A percentile compares a stretch with the other conserved stretches of the same genome.
Evolutionary conservation across 1,140 invertebrate genomes (phyloP).

Genomic region (Neodiprion virginianus): DNA sequence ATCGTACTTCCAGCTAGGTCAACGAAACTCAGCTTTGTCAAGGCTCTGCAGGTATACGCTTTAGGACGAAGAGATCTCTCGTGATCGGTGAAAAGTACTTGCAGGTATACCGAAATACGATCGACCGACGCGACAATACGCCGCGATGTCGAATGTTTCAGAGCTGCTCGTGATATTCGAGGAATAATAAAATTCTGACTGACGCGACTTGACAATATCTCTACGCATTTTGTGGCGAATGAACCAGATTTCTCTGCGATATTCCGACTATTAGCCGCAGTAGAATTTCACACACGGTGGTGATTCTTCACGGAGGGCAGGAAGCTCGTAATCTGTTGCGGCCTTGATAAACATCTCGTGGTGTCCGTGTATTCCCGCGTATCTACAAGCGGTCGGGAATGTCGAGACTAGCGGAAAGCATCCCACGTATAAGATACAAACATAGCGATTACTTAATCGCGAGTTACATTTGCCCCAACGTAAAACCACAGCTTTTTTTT

Average conservation of each 20-base stretch:
- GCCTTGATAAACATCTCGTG: too few relatives aligned
- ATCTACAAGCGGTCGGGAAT: not conserved
- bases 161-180: too few relatives aligned
- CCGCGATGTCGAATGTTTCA: too few relatives aligned
- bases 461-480: not conserved
- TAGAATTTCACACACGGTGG: too few relatives aligned
- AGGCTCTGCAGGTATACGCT: not conserved
- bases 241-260: too few relatives aligned
- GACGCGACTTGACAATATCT: too few relatives aligned
- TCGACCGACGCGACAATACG: not conserved
- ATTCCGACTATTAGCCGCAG: too few relatives aligned
- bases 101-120: not conserved
- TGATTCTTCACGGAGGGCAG: too few relatives aligned
- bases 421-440: not conserved
- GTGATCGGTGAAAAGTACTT: not conserved
- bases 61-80: not conserved
- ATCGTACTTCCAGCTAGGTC: not conserved
- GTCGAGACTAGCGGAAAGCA: not conserved
- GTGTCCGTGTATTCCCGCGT: too few relatives aligned
- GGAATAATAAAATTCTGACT: too few relatives aligned
- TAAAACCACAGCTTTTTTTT: conserved; percentile 27
- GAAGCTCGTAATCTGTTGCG: too few relatives aligned
- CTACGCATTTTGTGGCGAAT: too few relatives aligned
- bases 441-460: not conserved
- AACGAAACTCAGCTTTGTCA: not conserved